Percentiles rank a stretch among this genome's conserved stretches.
Evolutionary conservation across 2,888 invertebrate genomes (phyloP).

Genomic region (Platerodrilus igneus): DNA sequence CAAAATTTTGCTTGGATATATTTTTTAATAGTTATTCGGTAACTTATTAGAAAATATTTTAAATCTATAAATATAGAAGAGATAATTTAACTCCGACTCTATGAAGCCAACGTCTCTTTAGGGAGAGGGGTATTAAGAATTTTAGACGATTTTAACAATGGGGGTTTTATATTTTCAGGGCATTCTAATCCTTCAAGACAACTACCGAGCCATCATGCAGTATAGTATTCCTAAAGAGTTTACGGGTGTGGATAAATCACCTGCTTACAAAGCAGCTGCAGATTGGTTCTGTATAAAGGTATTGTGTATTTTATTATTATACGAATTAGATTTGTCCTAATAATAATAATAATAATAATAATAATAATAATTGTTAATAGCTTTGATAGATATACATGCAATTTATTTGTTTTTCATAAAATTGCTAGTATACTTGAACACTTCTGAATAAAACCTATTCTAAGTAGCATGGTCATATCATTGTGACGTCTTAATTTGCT

Average conservation of each 20-base stretch:
- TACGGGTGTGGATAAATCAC: constrained; percentile 48
- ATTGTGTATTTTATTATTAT: too few relatives aligned
- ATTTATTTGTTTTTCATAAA: too few relatives aligned
- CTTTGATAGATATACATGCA: too few relatives aligned
- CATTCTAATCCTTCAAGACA: constrained; percentile 65
- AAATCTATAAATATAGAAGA: constrained; percentile 14
- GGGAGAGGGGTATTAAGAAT: constrained; percentile 42
- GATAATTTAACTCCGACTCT: constrained; percentile 28
- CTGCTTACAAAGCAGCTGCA: constrained; percentile 53
- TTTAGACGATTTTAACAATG: constrained; percentile 25
- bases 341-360: too few relatives aligned
- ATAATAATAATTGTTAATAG: too few relatives aligned
- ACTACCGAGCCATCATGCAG: constrained; percentile 68
- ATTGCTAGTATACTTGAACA: too few relatives aligned
- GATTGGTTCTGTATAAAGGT: constrained; percentile 69
- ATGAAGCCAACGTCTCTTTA: constrained; percentile 46
- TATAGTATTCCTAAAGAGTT: constrained; percentile 67
- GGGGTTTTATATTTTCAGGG: constrained; percentile 59
- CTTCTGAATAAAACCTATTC: too few relatives aligned
- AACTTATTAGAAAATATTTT: too few relatives aligned
- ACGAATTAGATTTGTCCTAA: too few relatives aligned
- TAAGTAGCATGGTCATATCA: too few relatives aligned
- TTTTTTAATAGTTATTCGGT: background rate
- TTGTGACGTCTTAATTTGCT: too few relatives aligned
- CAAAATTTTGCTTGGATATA: background rate